Percentiles rank a stretch among this genome's conserved stretches.
These are phyloP conservation scores for Lerista edwardsae DNA, from an alignment of 2,797 vertebrate genomes.

Conservation along the genomic window DNA sequence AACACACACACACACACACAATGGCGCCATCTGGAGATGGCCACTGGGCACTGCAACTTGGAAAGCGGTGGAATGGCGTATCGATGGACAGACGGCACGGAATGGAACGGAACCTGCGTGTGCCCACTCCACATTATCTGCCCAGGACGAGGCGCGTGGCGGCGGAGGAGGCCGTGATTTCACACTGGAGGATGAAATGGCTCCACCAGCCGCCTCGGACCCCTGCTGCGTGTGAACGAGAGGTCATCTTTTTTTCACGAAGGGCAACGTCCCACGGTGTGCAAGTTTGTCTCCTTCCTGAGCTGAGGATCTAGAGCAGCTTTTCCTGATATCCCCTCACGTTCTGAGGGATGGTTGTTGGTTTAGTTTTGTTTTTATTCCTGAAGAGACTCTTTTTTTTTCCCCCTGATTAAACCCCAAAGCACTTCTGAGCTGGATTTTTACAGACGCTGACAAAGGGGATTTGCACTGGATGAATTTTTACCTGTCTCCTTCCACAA, in stretches of 20 bases:
- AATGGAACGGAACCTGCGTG: too few species aligned
- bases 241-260: neutral
- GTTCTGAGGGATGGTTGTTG: neutral
- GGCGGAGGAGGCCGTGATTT: neutral
- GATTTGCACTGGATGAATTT: slow-evolving; percentile 54
- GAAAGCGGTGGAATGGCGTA: neutral
- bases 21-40: slow-evolving; percentile 42
- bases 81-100: too few species aligned
- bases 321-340: neutral
- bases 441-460: neutral
- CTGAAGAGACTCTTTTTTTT: too few species aligned
- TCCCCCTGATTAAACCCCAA: neutral
- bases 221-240: neutral
- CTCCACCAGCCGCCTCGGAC: neutral
- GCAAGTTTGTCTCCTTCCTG: neutral
- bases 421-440: neutral
- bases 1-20: too few species aligned
- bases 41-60: slow-evolving; percentile 11
- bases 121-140: neutral
- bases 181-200: too few species aligned
- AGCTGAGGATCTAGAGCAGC: neutral
- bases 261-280: neutral
- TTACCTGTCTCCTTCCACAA: slow-evolving; percentile 72
- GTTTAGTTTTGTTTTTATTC: neutral
- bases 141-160: too few species aligned